Percentiles rank a stretch among this genome's conserved stretches.
phyloP scores from a whole-genome alignment of 2,113 vertebrate species.

The Petroica traversi region DNA sequence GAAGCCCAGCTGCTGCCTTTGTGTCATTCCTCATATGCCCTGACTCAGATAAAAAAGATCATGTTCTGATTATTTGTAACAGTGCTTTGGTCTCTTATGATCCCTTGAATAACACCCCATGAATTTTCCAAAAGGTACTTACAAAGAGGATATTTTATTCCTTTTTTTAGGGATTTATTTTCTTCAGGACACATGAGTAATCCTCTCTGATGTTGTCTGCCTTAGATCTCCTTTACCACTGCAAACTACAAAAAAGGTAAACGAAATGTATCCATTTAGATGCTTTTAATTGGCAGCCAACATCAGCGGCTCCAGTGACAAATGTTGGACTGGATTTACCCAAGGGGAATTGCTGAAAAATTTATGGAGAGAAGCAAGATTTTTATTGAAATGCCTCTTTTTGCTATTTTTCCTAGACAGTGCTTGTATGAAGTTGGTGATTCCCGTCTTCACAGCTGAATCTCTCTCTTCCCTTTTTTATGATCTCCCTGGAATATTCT shows the following conservation, averaged over 20 bases:
- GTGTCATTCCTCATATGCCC: neutral
- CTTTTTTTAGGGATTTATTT: neutral
- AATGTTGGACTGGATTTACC: neutral
- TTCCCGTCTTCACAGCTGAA: neutral
- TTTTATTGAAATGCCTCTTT: neutral
- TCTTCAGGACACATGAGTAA: conserved; percentile 16
- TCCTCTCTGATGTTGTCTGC: conserved; percentile 4
- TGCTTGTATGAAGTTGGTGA: neutral
- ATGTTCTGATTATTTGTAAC: neutral
- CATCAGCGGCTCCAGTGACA: neutral
- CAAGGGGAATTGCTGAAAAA: neutral
- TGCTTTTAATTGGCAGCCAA: neutral
- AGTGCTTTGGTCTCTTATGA: neutral
- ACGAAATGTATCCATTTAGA: neutral
- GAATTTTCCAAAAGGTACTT: conserved; percentile 21
- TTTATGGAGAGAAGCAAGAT: neutral
- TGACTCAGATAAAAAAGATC: neutral
- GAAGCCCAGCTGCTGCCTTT: neutral
- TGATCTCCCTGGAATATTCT: neutral
- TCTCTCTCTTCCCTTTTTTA: neutral
- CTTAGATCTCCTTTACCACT: neutral
- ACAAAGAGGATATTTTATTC: neutral
- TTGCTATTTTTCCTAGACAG: neutral
- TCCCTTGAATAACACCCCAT: neutral
- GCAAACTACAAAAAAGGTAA: neutral